A percentile compares a stretch with the other conserved stretches of the same genome.
These are phyloP conservation scores for Allygus modestus DNA, from an alignment of 2,888 invertebrate species.

Conservation along the genomic window DNA sequence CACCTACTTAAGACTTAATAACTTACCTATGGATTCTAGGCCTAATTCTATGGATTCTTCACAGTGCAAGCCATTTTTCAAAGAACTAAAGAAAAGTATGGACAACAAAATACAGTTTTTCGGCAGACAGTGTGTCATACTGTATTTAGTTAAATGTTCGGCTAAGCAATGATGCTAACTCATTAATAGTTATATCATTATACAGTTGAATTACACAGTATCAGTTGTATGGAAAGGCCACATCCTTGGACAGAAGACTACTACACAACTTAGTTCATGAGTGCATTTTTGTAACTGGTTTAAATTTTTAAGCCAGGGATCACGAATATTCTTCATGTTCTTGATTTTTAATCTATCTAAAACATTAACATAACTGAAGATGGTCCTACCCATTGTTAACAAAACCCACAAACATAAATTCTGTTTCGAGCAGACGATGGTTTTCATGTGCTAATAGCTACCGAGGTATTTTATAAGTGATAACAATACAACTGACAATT, in stretches of 20 bases:
- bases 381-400: slow-evolving; percentile 1
- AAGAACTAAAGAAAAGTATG: neutral
- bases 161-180: neutral
- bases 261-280: neutral
- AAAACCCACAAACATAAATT: neutral
- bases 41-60: too few species aligned
- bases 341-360: neutral
- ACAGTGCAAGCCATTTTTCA: neutral
- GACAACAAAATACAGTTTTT: slow-evolving; percentile 6
- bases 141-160: neutral
- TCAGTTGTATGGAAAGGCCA: neutral
- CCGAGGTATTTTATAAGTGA: neutral
- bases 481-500: neutral
- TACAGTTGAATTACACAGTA: neutral
- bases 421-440: neutral
- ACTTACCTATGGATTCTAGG: too few species aligned
- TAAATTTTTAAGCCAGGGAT: neutral
- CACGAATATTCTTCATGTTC: neutral
- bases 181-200: neutral
- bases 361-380: neutral
- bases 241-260: neutral
- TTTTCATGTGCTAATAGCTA: neutral
- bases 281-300: neutral
- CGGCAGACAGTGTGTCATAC: neutral
- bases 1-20: too few species aligned